Evolutionary conservation across 2,888 invertebrate species (phyloP), one percentile per base, ranked within the genome.

Genomic region (Monoplex corrugatus): DNA sequence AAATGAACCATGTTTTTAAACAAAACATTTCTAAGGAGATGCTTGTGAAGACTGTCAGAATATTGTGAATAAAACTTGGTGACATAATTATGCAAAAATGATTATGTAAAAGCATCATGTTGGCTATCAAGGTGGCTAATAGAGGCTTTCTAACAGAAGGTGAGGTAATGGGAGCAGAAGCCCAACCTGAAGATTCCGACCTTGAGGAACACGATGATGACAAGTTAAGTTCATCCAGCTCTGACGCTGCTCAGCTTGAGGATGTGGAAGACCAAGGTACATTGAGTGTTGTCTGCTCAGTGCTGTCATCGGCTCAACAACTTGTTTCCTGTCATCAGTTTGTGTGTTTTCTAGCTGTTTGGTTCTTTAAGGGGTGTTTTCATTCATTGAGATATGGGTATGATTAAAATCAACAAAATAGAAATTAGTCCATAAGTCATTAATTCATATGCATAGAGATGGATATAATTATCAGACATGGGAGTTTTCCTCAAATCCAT

Each of bases 171-270:
- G 86, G 83, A 72, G 90, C 80, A 28, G 88, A 75, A n/a, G 82
- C 80, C 38, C 35, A 10, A 16, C 78, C 87, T n/a, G 68, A 68
- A 44, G 75, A 16, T 6, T 78, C 83, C 23, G 88, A 83, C 68
- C 43, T 83, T 32, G 40, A 43, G 5, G 63, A n/a, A 68, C 89
- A 85, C 16, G 72, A 68, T 28, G 93, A 92, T 84, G 94, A 94
- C 88, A 93, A 93, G 89, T 89, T 93, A 86, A 95, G 94, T 89
- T 93, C 94, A 35, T 94, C 95, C 68, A 94, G 94, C 89, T 94
- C 94, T 35, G 95, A 95, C 89, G 93, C 94, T 87, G 94, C 94
- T 43, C 94, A 94, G 87, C 90, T 94, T 78, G 95, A 95, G 86
- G 95, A 95, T 91, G 93, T 94, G 90, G 92, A 91, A 72, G 92